Percentiles rank a stretch among this genome's conserved stretches.
Evolutionary conservation across 1,140 invertebrate genomes (phyloP).

Genomic region (Acyrthosiphon pisum): DNA sequence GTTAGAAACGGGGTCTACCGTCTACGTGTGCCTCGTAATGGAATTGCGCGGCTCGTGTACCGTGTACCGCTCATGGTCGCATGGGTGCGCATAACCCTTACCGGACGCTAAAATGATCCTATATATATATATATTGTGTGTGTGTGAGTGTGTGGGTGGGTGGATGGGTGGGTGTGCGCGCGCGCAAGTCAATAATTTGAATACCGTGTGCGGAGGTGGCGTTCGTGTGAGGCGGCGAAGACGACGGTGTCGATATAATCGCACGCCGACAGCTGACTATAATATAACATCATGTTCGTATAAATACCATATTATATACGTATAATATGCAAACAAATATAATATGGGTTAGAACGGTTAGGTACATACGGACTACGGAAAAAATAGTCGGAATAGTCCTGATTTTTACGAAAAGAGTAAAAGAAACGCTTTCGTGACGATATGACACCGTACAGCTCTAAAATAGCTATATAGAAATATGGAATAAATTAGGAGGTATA

Average conservation of each 20-base stretch:
- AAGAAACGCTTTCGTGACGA: background rate
- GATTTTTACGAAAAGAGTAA: background rate
- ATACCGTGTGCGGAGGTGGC: conserved; percentile 30
- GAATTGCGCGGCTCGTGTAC: background rate
- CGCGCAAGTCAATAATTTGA: background rate
- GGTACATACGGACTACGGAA: background rate
- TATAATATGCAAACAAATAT: background rate
- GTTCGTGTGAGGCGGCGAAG: background rate
- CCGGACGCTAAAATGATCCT: background rate
- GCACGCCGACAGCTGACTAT: background rate
- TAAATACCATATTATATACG: background rate
- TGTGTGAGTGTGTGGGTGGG: background rate
- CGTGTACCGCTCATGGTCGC: background rate
- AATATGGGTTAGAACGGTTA: background rate
- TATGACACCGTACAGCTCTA: background rate
- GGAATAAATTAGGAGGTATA: background rate
- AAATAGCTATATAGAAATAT: background rate
- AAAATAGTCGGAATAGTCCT: background rate
- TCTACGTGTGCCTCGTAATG: conserved; percentile 34
- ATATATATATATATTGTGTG: background rate
- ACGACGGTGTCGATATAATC: conserved; percentile 20
- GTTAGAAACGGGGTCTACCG: background rate
- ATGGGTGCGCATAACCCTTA: background rate
- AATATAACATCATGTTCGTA: background rate
- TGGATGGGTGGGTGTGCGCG: background rate